Percentiles rank a stretch among this genome's conserved stretches.
Evolutionary conservation across 2,113 vertebrate species (phyloP).

Genomic region (Oreochromis niloticus): DNA sequence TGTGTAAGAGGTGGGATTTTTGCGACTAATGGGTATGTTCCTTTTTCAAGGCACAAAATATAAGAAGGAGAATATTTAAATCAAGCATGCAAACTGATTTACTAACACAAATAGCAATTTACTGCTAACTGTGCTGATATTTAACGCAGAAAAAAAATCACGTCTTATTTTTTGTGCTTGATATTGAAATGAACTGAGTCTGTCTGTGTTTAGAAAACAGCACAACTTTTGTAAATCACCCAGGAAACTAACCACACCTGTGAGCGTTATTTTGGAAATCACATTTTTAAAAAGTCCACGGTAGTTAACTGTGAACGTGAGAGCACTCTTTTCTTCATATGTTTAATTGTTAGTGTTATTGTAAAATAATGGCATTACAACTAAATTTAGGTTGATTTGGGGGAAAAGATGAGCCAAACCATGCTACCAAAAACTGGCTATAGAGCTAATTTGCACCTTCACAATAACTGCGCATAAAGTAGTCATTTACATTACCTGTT

Average conservation of each 20-base stretch:
- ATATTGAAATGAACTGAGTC: background rate
- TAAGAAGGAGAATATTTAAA: background rate
- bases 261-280: background rate
- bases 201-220: background rate
- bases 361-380: background rate
- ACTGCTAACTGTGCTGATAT: background rate
- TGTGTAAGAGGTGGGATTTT: background rate
- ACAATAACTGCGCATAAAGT: background rate
- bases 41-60: background rate
- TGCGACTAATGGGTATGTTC: background rate
- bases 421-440: background rate
- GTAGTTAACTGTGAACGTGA: accelerated
- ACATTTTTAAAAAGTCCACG: background rate
- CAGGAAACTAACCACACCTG: background rate
- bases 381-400: background rate
- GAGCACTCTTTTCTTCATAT: background rate
- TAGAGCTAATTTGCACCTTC: background rate
- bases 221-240: background rate
- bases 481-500: background rate
- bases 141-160: background rate
- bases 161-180: background rate
- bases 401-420: background rate
- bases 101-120: background rate
- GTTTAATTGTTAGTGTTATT: background rate
- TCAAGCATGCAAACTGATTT: background rate